Evolutionary conservation across 2,888 invertebrate genomes (phyloP), one percentile per base, ranked within the genome.

Genomic region (Sturmia bella): DNA sequence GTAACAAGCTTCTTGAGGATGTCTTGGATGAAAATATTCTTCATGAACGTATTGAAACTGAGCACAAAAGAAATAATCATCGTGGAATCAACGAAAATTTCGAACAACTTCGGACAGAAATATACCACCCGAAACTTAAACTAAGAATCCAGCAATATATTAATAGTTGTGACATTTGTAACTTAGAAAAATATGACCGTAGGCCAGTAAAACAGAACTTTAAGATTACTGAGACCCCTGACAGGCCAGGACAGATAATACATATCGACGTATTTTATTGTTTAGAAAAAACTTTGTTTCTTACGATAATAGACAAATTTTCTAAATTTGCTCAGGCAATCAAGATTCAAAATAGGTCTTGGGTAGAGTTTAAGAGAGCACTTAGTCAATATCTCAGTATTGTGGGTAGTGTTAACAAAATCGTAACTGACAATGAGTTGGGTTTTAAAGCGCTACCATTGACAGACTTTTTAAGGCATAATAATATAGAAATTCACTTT

Each of bases 161-260:
- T n/a, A 27, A 54, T 27, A 54, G 27, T n/a, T 54, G 27, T 27
- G 13, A 54, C 9, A 12, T 54, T 2, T 54, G 52, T 7, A 54
- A 54, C n/a, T 19, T 19, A 9, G 48, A 48, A 11, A 19, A 48
- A 48, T 48, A 48, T 19, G 21, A 48, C 11, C n/a, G 52, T 2
- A 24, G 27, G n/a, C 52, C 27, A 54, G 27, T 54, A 2, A 54
- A 54, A 54, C 52, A 54, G n/a, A n/a, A 54, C 13, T 54, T n/a
- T 12, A 27, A 54, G 27, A 27, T 54, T 2, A 27, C 52, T 15
- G 27, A 54, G 27, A 54, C 52, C n/a, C 52, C 27, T n/a, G 52
- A 27, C 6, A 27, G 13, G 1, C 52, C n/a, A 1, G 52, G 13
- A 3, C 9, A 54, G 27, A 27, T 45, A n/a, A n/a, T 17, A 7